Conservation (phyloP, 1,140 invertebrate genomes). For the Pinna nobilis region DNA sequence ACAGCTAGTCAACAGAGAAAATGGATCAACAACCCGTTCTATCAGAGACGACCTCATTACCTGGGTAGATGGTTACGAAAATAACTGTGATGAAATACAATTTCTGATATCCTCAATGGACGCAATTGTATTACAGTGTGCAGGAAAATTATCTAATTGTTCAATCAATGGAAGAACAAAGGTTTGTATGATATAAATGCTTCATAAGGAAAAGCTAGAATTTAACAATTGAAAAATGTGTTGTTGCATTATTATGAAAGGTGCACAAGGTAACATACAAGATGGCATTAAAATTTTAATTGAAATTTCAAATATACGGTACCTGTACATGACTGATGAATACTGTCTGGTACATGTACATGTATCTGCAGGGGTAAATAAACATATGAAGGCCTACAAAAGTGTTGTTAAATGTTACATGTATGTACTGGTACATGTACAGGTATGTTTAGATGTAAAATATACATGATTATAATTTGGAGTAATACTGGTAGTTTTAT, state of each 20-base stretch:
- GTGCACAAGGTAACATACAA: background rate
- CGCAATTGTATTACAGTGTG: conserved; percentile 77
- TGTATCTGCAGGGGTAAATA: no score
- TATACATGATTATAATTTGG: no score
- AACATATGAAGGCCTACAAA: no score
- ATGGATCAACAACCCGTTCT: conserved; percentile 23
- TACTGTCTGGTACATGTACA: background rate
- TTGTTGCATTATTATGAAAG: background rate
- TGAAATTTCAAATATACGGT: background rate
- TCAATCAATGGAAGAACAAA: conserved; percentile 92
- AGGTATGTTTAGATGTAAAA: no score
- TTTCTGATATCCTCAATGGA: conserved; percentile 90
- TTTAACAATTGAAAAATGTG: background rate
- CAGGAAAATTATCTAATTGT: conserved; percentile 83
- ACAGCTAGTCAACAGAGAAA: conserved; percentile 40
- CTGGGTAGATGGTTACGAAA: conserved; percentile 92
- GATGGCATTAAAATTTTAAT: background rate
- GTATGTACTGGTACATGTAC: no score
- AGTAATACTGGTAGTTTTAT: no score
- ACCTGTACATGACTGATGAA: no score
- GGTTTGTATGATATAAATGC: conserved; percentile 76
- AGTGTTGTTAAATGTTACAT: no score
- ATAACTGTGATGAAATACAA: conserved; percentile 86
- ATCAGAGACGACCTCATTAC: conserved; percentile 89
- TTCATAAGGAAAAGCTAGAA: background rate